Percentiles rank a stretch among this genome's conserved stretches.
Evolutionary conservation across 2,888 invertebrate genomes (phyloP).

Genomic region (Scaptodrosophila latifasciaeformis): DNA sequence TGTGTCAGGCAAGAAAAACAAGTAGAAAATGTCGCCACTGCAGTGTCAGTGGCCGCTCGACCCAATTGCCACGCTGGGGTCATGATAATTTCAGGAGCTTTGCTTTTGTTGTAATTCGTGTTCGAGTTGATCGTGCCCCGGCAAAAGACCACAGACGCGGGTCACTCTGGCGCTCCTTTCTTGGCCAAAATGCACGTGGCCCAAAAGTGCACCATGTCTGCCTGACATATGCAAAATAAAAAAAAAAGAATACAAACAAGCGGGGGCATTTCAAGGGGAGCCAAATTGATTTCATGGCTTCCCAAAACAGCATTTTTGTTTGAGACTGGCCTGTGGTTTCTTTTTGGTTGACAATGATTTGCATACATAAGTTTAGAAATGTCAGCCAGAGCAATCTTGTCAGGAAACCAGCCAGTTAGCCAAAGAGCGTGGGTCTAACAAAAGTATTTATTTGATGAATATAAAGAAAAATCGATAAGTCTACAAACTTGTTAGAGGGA

Average conservation of each 20-base stretch:
- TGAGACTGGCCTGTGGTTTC: background rate
- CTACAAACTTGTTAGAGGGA: slow-evolving; percentile 36
- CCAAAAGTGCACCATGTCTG: slow-evolving; percentile 20
- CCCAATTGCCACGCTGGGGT: slow-evolving; percentile 60
- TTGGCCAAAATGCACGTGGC: slow-evolving; percentile 24
- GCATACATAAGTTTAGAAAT: too few relatives aligned
- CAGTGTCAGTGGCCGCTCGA: slow-evolving; percentile 18
- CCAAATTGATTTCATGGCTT: too few relatives aligned
- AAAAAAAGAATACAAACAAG: background rate
- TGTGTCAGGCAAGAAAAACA: slow-evolving; percentile 37
- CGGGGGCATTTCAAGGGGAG: too few relatives aligned
- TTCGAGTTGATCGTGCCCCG: slow-evolving; percentile 18
- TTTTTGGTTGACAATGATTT: background rate
- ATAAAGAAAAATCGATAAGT: slow-evolving; percentile 52
- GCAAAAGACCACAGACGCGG: slow-evolving; percentile 3
- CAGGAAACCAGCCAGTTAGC: too few relatives aligned
- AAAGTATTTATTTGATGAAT: slow-evolving; percentile 11
- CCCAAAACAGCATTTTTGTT: background rate
- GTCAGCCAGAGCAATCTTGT: too few relatives aligned
- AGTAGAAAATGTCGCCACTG: slow-evolving; percentile 52
- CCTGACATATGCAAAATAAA: slow-evolving; percentile 31
- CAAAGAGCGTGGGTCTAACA: slow-evolving; percentile 47
- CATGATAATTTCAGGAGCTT: slow-evolving; percentile 64
- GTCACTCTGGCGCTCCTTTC: slow-evolving; percentile 29
- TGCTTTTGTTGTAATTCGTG: slow-evolving; percentile 57